These are phyloP conservation scores for Nudaria mundana DNA, from an alignment of 2,888 invertebrate genomes.

Conservation along the genomic window DNA sequence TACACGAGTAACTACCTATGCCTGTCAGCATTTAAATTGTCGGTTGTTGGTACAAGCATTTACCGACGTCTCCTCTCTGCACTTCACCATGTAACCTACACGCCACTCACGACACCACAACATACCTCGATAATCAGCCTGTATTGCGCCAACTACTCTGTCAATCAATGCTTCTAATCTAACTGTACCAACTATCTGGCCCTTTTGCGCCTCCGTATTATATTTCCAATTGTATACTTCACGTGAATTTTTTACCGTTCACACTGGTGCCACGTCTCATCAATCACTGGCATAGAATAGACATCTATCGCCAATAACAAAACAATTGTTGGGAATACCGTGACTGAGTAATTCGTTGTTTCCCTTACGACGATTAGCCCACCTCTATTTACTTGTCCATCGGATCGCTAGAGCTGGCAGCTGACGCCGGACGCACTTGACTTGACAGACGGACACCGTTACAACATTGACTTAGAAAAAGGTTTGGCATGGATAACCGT, in stretches of 20 bases:
- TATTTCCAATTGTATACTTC: not conserved
- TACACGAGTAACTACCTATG: conserved; percentile 17
- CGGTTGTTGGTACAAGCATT: conserved; percentile 27
- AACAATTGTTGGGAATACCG: conserved; percentile 70
- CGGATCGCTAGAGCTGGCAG: conserved; percentile 68
- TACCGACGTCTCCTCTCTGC: conserved; percentile 60
- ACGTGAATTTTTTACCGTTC: conserved; percentile 21
- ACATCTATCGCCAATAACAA: conserved; percentile 66
- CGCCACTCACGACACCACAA: conserved; percentile 42
- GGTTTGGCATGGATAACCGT: conserved; percentile 66
- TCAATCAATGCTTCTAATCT: conserved; percentile 49
- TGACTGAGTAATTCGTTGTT: conserved; percentile 79
- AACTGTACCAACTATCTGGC: conserved; percentile 29
- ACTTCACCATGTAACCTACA: conserved; percentile 32
- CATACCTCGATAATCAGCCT: conserved; percentile 46
- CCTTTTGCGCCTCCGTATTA: conserved; percentile 13
- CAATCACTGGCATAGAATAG: conserved; percentile 36
- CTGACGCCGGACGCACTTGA: conserved; percentile 72
- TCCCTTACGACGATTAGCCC: conserved; percentile 78
- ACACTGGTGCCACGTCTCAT: conserved; percentile 45
- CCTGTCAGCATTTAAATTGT: conserved; percentile 17
- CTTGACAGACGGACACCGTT: conserved; percentile 76
- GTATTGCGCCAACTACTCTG: conserved; percentile 49
- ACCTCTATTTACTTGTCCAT: conserved; percentile 79
- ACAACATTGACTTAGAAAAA: conserved; percentile 78